Base-by-base conservation (phyloP, 2,888 invertebrate species). In the Drosophila seclusa region DNA sequence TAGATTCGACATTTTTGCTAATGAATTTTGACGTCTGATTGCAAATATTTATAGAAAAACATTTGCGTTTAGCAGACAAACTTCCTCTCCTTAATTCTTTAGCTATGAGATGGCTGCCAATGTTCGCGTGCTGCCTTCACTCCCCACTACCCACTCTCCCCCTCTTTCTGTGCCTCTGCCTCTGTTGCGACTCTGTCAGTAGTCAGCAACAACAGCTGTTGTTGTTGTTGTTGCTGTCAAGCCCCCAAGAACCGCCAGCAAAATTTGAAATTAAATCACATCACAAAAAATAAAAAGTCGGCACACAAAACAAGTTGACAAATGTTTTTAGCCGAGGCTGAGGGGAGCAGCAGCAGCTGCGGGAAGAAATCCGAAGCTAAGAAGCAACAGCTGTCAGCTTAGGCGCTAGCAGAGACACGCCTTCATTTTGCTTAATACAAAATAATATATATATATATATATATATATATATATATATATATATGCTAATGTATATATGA, bases 291-390 rank as follows among this genome's bases (percentile, higher is more conserved):
- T 13, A 66, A 66, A 32, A 34, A 40, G 31, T 27, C 27, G 54
- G 36, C 57, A 77, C 57, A 77, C 45, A 45, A 77, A 76, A 76
- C 78, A 76, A 73, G 73, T 76, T 76, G 78, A 64, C 67, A 76
- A 76, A 77, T 63, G 60, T 72, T 63, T 62, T 48, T 55, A 42
- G 18, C 29, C 18, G 13, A 1, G n/a, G n/a, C n/a, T 4, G 40
- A 27, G 18, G 29, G 29, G 36, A 34, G 18, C 34, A 7, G 2
- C 13, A 24, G 34, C 32, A 10, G 7, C 18, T 24, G 34, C 2
- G n/a, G 4, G 10, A 36, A 31, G 7, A 11, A 21, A 13, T 42
- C 1, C n/a, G 4, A 13, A 29, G 27, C 29, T 18, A 24, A 24
- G 31, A 65, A 65, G 45, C 68, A 75, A 60, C 62, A 68, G 77